Percentiles rank a stretch among this genome's conserved stretches.
Evolutionary conservation across 2,113 vertebrate genomes (phyloP).

Genomic region (Emydura subglobosa): DNA sequence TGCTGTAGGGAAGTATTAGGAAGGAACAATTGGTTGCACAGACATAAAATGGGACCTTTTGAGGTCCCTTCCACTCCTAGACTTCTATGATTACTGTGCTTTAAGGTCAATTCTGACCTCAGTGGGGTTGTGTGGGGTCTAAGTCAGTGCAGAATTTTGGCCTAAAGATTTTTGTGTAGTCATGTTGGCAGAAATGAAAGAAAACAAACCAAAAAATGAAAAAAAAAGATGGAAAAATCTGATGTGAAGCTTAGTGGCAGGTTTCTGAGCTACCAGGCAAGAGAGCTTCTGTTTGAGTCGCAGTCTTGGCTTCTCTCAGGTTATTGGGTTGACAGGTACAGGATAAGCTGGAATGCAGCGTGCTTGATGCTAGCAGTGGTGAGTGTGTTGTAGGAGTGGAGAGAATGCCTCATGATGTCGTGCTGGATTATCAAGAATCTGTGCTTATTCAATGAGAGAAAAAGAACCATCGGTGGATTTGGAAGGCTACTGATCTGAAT

Average conservation of each 20-base stretch:
- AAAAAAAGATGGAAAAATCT: not conserved
- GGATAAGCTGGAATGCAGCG: too few relatives aligned
- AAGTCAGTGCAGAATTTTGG: not conserved
- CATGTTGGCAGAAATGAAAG: not conserved
- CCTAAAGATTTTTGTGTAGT: not conserved
- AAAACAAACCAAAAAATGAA: not conserved
- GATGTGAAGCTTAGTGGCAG: not conserved
- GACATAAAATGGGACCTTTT: too few relatives aligned
- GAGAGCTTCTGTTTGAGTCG: not conserved
- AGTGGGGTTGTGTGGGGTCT: not conserved
- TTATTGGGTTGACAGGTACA: too few relatives aligned
- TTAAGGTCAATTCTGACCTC: not conserved
- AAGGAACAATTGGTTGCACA: too few relatives aligned
- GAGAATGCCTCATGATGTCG: fast-evolving
- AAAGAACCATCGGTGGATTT: not conserved
- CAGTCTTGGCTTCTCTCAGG: not conserved
- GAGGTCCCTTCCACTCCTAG: too few relatives aligned
- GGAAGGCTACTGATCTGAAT: not conserved
- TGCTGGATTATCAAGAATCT: not conserved
- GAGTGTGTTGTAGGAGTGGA: fast-evolving
- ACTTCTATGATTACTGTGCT: not conserved
- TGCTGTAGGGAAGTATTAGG: not conserved
- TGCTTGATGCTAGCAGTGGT: too few relatives aligned
- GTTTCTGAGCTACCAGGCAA: not conserved
- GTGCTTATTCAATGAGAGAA: not conserved